phyloP scores from a whole-genome alignment of 2,888 invertebrate genomes.

The Amphipoea lucens region DNA sequence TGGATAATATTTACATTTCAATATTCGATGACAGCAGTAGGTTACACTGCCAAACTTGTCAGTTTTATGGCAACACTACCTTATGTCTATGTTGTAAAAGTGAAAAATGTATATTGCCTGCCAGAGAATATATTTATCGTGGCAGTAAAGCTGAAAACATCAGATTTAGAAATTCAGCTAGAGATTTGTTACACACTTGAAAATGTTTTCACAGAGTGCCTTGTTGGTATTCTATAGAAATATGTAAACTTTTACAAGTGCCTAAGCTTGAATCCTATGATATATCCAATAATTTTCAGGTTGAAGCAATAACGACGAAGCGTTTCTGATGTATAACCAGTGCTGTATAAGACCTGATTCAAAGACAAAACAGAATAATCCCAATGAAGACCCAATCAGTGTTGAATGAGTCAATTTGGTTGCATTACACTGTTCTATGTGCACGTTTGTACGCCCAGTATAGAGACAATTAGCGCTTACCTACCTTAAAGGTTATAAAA shows the following conservation, averaged over 20 bases:
- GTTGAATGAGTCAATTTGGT: constrained; percentile 28
- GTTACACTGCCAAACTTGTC: constrained; percentile 48
- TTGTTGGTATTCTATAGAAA: constrained; percentile 40
- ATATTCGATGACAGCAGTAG: constrained; percentile 49
- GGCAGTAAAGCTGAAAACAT: constrained; percentile 75
- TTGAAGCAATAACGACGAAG: background rate
- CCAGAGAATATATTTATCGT: constrained; percentile 79
- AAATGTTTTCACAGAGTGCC: constrained; percentile 58
- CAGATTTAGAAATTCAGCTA: constrained; percentile 75
- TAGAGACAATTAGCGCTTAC: constrained; percentile 8
- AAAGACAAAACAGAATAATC: constrained; percentile 4
- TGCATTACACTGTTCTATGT: constrained; percentile 17
- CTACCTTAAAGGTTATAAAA: constrained; percentile 21
- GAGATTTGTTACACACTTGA: constrained; percentile 72
- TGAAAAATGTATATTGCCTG: constrained; percentile 82
- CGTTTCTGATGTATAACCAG: background rate
- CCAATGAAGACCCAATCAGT: constrained; percentile 28
- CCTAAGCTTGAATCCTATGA: background rate
- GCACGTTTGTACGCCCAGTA: constrained; percentile 1
- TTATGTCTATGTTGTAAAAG: constrained; percentile 74
- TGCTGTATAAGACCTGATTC: background rate
- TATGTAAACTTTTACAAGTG: constrained; percentile 6
- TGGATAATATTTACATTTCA: constrained; percentile 32
- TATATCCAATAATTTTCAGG: background rate
- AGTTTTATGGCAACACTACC: constrained; percentile 53